Conservation (phyloP, 2,797 vertebrate species). For the Lagodon rhomboides region DNA sequence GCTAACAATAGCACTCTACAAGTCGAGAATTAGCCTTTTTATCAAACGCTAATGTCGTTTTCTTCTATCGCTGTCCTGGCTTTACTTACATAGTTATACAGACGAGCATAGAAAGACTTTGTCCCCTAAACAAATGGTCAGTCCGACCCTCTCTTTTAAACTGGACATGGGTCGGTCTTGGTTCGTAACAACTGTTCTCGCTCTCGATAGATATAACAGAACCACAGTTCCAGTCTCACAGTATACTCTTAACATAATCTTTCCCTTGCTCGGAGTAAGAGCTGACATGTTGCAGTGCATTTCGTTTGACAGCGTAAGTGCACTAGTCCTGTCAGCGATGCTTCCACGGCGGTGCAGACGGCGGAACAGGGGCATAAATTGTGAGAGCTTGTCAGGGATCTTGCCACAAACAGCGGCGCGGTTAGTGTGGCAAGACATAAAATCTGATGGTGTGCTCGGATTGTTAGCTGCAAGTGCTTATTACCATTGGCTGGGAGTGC, state of each 20-base stretch:
- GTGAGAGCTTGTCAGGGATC: conserved; percentile 60
- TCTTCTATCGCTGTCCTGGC: background rate
- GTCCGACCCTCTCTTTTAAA: conserved; percentile 6
- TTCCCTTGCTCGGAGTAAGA: conserved; percentile 40
- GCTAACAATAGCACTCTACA: no score
- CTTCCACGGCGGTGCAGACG: conserved; percentile 57
- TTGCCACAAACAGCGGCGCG: conserved; percentile 44
- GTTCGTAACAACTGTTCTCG: background rate
- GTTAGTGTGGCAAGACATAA: conserved; percentile 28
- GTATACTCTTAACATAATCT: conserved; percentile 34
- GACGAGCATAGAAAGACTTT: background rate
- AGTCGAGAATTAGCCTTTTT: no score
- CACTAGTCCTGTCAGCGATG: conserved; percentile 53
- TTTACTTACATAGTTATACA: background rate
- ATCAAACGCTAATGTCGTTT: background rate
- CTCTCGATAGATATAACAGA: background rate
- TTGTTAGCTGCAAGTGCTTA: conserved; percentile 22
- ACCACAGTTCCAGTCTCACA: conserved; percentile 3
- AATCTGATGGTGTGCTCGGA: conserved; percentile 44
- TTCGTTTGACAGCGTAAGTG: conserved; percentile 57
- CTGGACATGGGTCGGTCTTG: background rate
- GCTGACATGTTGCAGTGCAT: conserved; percentile 55
- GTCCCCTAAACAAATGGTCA: background rate
- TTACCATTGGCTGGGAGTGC: conserved; percentile 30
- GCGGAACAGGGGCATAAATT: conserved; percentile 56